These are phyloP conservation scores for Drosophila nigricruria DNA, from an alignment of 2,888 invertebrate species.

Conservation along the genomic window DNA sequence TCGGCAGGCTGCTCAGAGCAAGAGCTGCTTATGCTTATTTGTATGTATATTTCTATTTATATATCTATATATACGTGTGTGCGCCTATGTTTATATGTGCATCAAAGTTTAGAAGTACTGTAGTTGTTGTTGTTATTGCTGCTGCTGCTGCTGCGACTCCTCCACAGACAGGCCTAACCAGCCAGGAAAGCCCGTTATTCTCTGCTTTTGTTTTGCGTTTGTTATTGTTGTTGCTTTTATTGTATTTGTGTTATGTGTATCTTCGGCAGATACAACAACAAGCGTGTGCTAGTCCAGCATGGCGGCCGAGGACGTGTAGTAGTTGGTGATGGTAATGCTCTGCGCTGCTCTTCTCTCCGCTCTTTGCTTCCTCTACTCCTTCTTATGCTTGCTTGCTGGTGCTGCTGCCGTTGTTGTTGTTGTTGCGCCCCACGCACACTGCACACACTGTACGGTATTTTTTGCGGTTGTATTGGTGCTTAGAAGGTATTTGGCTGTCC, in stretches of 20 bases:
- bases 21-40: slow-evolving; percentile 18
- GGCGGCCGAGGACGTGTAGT: slow-evolving; percentile 52
- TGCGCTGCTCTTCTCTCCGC: slow-evolving; percentile 15
- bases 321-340: slow-evolving; percentile 43
- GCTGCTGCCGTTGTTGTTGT: slow-evolving; percentile 7
- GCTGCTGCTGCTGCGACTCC: slow-evolving; percentile 85
- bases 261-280: slow-evolving; percentile 57
- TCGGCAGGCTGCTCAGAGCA: slow-evolving; percentile 81
- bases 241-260: slow-evolving; percentile 45
- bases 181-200: slow-evolving; percentile 58
- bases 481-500: slow-evolving; percentile 14
- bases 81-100: neutral
- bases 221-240: slow-evolving; percentile 17
- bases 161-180: slow-evolving; percentile 85
- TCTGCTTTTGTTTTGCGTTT: slow-evolving; percentile 1
- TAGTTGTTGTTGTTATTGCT: slow-evolving; percentile 32
- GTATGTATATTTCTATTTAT: neutral
- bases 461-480: slow-evolving; percentile 11
- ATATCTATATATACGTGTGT: slow-evolving; percentile 8
- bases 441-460: slow-evolving; percentile 4
- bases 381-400: slow-evolving; percentile 16
- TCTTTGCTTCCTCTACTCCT: slow-evolving; percentile 16
- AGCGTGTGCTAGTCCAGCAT: slow-evolving; percentile 71
- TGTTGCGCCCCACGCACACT: slow-evolving; percentile 17
- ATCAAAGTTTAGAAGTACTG: slow-evolving; percentile 8